These are phyloP conservation scores for Himantopus leucocephalus DNA, from an alignment of 2,113 vertebrate genomes.

Conservation along the genomic window DNA sequence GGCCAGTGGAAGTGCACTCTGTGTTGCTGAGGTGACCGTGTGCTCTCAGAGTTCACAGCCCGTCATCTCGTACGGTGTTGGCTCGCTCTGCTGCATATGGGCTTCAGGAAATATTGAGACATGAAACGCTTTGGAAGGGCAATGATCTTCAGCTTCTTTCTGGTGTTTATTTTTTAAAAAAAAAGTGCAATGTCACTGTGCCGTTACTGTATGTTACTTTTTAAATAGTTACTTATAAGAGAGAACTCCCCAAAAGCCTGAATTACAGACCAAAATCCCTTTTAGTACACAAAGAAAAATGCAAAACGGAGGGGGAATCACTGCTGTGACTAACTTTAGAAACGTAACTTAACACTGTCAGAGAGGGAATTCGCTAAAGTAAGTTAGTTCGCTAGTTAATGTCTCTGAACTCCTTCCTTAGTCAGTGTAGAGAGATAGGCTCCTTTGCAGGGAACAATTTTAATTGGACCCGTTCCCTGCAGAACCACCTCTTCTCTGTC, in stretches of 20 bases:
- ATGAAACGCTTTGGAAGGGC: not conserved
- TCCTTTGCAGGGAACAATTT: not conserved
- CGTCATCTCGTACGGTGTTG: not conserved
- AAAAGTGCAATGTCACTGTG: not conserved
- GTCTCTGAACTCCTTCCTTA: not conserved
- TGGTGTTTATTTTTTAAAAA: not conserved
- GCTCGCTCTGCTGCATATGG: not conserved
- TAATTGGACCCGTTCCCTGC: not conserved
- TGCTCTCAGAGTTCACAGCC: not conserved
- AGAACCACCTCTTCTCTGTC: not conserved
- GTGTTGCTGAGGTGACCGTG: not conserved
- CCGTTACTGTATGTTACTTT: not conserved
- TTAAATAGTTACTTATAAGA: not conserved
- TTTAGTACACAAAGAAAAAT: not conserved
- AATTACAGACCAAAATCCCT: not conserved
- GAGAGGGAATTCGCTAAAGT: not conserved
- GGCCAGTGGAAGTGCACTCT: not conserved
- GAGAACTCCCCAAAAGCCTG: not conserved
- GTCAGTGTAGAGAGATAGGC: not conserved
- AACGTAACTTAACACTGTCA: not conserved
- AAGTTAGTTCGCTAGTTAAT: not conserved
- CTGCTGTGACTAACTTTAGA: rapidly evolving
- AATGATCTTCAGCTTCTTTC: not conserved
- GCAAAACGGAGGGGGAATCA: not conserved
- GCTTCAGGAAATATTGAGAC: not conserved